Evolutionary conservation across 2,888 invertebrate species (phyloP), one percentile per base, ranked within the genome.

Genomic region (Chrysina gloriosa): DNA sequence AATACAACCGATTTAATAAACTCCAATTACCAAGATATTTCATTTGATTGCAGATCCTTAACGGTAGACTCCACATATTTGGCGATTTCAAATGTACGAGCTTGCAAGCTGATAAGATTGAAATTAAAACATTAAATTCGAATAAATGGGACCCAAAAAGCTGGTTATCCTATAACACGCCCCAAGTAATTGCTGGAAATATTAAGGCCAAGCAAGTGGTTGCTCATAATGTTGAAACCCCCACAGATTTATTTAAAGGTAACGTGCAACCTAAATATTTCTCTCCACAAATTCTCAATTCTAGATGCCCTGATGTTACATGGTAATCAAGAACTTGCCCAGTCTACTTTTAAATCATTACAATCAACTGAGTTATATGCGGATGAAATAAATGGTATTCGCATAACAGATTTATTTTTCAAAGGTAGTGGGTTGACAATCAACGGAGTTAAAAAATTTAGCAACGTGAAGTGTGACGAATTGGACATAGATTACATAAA

Each of bases 161-260:
- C 11, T 80, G 79, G 79, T 71, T 81, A 58, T 77, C 73, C 21
- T 77, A 77, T 54, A 63, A 72, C 9, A 72, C 74, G 71, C 67
- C 72, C 6, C 81, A 81, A 74, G 76, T 69, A 2, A 75, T 81
- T 29, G 74, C 69, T 19, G 79, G 79, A n/a, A 69, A 63, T 11
- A 74, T 75, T 9, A 72, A 58, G 66, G 64, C 74, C 4, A 69
- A 73, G 21, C 66, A 69, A 14, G 21, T 80, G 7, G 67, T 52
- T 9, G 70, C 72, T 3, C 69, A 71, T 19, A 64, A 71, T 56
- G 54, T 79, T 19, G 50, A 72, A 65, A 71, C 74, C 25, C 69
- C 72, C 11, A 45, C 72, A 56, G 70, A 67, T 14, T 25, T 74
- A 25, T 75, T 78, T 21, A 72, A 77, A 68, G 74, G 78, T 79